Percentiles rank a stretch among this genome's conserved stretches.
These are phyloP conservation scores for Drosophila rellima DNA, from an alignment of 2,888 invertebrate species.

Conservation along the genomic window DNA sequence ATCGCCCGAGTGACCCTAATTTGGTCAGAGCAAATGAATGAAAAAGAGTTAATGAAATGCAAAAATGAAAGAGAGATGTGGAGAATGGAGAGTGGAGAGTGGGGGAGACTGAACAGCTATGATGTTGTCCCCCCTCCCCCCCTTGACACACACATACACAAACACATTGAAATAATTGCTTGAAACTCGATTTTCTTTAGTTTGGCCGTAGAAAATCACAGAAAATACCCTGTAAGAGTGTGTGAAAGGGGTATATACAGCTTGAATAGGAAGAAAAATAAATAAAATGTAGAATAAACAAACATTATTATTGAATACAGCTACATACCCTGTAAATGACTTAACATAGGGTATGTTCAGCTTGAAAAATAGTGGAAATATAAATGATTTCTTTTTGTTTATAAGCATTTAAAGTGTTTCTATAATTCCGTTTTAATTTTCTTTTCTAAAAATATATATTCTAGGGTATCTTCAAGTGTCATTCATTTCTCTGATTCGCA, in stretches of 20 bases:
- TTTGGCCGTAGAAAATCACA: not conserved
- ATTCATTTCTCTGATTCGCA: not conserved
- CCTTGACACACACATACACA: not conserved
- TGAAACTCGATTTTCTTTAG: conserved; percentile 19
- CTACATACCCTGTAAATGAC: not conserved
- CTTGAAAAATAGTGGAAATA: not conserved
- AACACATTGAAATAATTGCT: conserved; percentile 5
- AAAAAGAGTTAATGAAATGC: conserved; percentile 34
- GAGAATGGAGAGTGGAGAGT: not conserved
- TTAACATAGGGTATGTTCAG: not conserved
- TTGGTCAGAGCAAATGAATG: conserved; percentile 24
- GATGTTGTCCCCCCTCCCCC: not conserved
- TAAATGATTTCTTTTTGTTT: not conserved
- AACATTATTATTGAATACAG: not conserved
- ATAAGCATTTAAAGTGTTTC: not conserved
- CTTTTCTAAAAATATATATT: not conserved
- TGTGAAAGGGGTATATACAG: not conserved
- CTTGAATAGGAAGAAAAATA: not conserved
- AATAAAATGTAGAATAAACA: not conserved
- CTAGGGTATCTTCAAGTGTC: conserved; percentile 13
- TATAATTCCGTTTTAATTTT: not conserved
- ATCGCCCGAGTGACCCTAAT: conserved; percentile 63
- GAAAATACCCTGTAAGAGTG: not conserved
- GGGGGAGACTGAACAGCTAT: not conserved
- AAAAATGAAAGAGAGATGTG: not conserved